Conservation (phyloP, 2,888 invertebrate species). For the Pollenia labialis region DNA sequence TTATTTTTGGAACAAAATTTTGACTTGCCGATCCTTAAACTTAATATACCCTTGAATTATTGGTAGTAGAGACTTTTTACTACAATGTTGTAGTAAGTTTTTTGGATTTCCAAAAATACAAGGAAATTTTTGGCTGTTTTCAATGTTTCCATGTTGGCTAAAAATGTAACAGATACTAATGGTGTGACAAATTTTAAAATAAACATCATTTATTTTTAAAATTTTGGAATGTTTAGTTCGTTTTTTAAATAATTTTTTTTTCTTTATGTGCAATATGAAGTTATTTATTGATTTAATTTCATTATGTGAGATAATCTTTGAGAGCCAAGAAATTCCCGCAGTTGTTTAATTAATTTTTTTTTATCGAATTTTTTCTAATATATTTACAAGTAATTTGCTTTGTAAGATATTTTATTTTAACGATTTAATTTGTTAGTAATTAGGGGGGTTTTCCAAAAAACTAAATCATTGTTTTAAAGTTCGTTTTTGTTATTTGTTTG, state of each 20-base stretch:
- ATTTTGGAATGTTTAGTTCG: conserved; percentile 17
- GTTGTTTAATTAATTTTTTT: background rate
- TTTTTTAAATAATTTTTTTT: too few species aligned
- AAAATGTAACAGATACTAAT: conserved; percentile 77
- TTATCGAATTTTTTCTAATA: background rate
- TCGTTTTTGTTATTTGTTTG: background rate
- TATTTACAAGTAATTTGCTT: conserved; percentile 7
- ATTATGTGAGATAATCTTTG: background rate
- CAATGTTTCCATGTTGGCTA: background rate
- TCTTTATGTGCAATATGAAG: background rate
- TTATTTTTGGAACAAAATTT: too few species aligned
- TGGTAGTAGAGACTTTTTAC: too few species aligned
- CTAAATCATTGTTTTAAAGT: conserved; percentile 47
- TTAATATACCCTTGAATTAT: too few species aligned
- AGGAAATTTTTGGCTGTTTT: background rate
- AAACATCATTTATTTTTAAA: conserved; percentile 62
- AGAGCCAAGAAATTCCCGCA: background rate
- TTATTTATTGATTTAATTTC: conserved; percentile 1
- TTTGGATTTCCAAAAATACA: background rate
- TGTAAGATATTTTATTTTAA: conserved; percentile 13
- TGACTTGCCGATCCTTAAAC: too few species aligned
- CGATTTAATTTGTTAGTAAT: conserved; percentile 62
- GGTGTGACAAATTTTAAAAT: conserved; percentile 81
- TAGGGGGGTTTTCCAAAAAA: conserved; percentile 69
- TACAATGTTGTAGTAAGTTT: background rate